These are phyloP conservation scores for Turritopsis dohrnii DNA, from an alignment of 30 jellyfish, hydroid and myxozoan species.

Conservation along the genomic window DNA sequence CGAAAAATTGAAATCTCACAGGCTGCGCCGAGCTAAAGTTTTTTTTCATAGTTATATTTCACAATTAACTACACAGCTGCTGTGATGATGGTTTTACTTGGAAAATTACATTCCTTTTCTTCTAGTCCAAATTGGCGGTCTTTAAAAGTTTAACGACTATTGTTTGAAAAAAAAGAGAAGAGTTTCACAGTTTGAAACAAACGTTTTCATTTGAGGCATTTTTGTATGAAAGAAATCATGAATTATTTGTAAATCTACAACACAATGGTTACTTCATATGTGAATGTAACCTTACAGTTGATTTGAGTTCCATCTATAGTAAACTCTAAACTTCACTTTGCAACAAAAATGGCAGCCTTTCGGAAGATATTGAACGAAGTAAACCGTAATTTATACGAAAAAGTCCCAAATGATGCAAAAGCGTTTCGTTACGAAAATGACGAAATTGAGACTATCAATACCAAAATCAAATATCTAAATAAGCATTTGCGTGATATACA, in stretches of 20 bases:
- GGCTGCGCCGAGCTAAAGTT: no score
- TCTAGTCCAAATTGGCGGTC: no score
- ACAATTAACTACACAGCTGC: no score
- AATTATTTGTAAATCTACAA: background rate
- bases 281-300: background rate
- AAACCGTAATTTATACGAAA: conserved; percentile 52
- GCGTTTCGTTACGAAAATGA: conserved; percentile 63
- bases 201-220: background rate
- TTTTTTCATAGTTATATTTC: no score
- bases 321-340: background rate
- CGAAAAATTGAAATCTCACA: no score
- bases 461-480: conserved; percentile 62
- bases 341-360: conserved; percentile 58
- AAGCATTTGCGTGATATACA: conserved; percentile 64
- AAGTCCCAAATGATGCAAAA: conserved; percentile 65
- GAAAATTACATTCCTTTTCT: no score
- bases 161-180: no score
- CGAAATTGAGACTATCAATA: conserved; percentile 46
- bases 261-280: background rate
- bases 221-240: background rate
- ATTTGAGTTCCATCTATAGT: background rate
- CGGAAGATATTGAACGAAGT: conserved; percentile 70
- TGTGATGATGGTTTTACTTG: no score
- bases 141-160: no score
- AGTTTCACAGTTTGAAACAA: no score